phyloP scores from a whole-genome alignment of 2,888 invertebrate species.

The Nebria brevicollis region DNA sequence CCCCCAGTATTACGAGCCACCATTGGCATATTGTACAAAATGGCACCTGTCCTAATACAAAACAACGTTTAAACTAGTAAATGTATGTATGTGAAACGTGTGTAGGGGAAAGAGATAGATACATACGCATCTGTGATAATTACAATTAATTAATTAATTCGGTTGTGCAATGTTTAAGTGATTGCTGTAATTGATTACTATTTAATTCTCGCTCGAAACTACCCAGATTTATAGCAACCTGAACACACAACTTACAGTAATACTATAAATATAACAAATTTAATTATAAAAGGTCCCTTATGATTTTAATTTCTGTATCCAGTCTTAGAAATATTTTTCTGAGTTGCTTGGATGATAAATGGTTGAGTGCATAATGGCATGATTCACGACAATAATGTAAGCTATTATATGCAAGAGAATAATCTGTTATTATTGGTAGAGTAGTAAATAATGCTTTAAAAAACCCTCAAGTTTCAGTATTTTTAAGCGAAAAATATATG shows the following conservation, averaged over 20 bases:
- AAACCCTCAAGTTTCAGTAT: too few species aligned
- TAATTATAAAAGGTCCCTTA: too few species aligned
- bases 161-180: slow-evolving; percentile 40
- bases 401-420: too few species aligned
- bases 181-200: slow-evolving; percentile 40
- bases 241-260: background rate
- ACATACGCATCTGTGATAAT: slow-evolving; percentile 36
- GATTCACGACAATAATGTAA: too few species aligned
- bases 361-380: too few species aligned
- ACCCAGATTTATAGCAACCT: background rate
- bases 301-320: too few species aligned
- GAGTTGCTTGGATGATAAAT: too few species aligned
- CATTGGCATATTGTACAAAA: background rate
- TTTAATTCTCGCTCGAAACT: slow-evolving; percentile 12
- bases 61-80: background rate
- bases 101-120: background rate
- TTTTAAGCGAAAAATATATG: too few species aligned
- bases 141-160: slow-evolving; percentile 25
- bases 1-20: background rate
- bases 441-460: too few species aligned
- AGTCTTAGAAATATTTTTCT: too few species aligned
- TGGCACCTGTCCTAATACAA: background rate
- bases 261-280: background rate
- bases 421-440: too few species aligned
- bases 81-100: background rate